Conservation (phyloP, 2,888 invertebrate species). For the Watsonalla binaria region DNA sequence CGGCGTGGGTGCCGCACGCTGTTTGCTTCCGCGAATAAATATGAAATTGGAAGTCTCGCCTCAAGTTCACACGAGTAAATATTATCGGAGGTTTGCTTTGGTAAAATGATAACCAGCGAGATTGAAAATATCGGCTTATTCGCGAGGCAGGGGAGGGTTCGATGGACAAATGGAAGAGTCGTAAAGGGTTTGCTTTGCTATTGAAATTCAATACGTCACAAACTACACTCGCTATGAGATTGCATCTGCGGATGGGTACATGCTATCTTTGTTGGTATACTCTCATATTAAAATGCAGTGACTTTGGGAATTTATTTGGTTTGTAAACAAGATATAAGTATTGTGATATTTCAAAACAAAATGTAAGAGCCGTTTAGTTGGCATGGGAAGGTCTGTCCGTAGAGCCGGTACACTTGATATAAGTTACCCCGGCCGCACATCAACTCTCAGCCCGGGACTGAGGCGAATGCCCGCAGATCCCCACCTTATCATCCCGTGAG, state of each 20-base stretch:
- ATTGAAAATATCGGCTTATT: constrained; percentile 74
- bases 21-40: constrained; percentile 77
- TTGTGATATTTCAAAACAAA: not conserved
- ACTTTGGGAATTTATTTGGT: too few species aligned
- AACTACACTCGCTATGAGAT: not conserved
- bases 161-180: constrained; percentile 32
- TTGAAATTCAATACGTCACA: not conserved
- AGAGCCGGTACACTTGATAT: constrained; percentile 2
- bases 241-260: not conserved
- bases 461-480: constrained; percentile 35
- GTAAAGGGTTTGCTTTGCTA: constrained; percentile 5
- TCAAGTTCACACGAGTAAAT: constrained; percentile 68
- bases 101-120: constrained; percentile 77
- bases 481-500: constrained; percentile 71
- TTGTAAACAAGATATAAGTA: not conserved
- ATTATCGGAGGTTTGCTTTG: constrained; percentile 74
- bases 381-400: not conserved
- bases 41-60: constrained; percentile 76
- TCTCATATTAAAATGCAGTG: too few species aligned
- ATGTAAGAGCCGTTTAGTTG: not conserved
- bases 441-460: constrained; percentile 13
- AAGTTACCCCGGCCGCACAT: constrained; percentile 17
- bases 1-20: constrained; percentile 53
- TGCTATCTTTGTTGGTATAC: not conserved
- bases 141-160: constrained; percentile 50